These are phyloP conservation scores for Festucalex cinctus DNA, from an alignment of 2,113 vertebrate genomes.

Conservation along the genomic window DNA sequence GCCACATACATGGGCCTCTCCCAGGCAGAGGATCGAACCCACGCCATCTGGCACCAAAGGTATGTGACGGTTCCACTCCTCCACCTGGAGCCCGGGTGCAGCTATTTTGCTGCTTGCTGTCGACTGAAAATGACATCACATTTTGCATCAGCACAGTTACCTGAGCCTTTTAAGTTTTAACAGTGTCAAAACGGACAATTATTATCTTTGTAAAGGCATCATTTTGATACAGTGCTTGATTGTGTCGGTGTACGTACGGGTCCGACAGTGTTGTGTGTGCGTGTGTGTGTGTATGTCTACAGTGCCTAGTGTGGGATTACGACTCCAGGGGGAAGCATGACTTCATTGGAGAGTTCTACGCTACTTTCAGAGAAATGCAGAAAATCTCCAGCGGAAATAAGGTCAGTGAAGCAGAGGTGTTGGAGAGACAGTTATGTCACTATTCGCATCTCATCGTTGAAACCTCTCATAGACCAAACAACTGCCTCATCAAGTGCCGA, in stretches of 20 bases:
- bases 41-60: no score
- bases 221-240: neutral
- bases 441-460: slow-evolving; percentile 13
- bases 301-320: slow-evolving; percentile 93
- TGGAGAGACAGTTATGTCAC: slow-evolving; percentile 23
- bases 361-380: slow-evolving; percentile 92
- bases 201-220: neutral
- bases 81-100: no score
- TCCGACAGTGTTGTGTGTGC: slow-evolving; percentile 17
- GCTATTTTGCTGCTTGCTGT: no score
- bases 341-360: slow-evolving; percentile 93
- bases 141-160: no score
- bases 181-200: neutral
- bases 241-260: neutral
- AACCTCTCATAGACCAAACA: slow-evolving; percentile 22
- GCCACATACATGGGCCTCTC: no score
- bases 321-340: slow-evolving; percentile 93
- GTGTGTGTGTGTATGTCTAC: slow-evolving; percentile 26
- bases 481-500: slow-evolving; percentile 5
- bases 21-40: no score
- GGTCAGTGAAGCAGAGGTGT: slow-evolving; percentile 71
- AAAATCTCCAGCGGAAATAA: slow-evolving; percentile 81
- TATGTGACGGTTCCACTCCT: no score
- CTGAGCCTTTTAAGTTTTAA: no score
- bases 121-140: no score